phyloP scores from a whole-genome alignment of 2,888 invertebrate species.

The Parascotia fuliginaria region DNA sequence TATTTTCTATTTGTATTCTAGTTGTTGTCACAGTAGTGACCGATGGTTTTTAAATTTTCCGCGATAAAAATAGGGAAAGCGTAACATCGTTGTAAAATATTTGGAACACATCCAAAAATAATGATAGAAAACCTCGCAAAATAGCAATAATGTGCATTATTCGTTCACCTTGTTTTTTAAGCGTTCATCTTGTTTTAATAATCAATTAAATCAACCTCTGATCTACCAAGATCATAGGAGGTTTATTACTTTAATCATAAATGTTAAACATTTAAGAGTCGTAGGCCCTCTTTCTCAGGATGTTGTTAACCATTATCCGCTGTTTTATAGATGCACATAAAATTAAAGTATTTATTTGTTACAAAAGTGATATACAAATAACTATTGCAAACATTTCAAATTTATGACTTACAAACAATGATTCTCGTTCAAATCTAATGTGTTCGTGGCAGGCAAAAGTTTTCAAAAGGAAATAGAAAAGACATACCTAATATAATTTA shows the following conservation, averaged over 20 bases:
- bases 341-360: too few relatives aligned
- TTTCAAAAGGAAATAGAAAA: too few relatives aligned
- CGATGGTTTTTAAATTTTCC: conserved; percentile 85
- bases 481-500: too few relatives aligned
- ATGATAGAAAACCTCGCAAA: conserved; percentile 76
- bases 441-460: too few relatives aligned
- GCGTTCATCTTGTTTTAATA: conserved; percentile 36
- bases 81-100: conserved; percentile 77
- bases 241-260: conserved; percentile 23
- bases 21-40: conserved; percentile 82
- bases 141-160: conserved; percentile 70
- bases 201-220: conserved; percentile 32
- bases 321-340: too few relatives aligned
- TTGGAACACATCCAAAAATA: conserved; percentile 78
- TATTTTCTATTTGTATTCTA: conserved; percentile 81
- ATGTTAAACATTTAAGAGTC: conserved; percentile 14
- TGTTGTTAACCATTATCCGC: not conserved
- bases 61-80: conserved; percentile 85
- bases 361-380: too few relatives aligned
- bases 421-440: too few relatives aligned
- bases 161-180: conserved; percentile 47
- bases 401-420: too few relatives aligned
- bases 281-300: not conserved
- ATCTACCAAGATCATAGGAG: conserved; percentile 15
- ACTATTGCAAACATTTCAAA: too few relatives aligned